Evolutionary conservation across 1,140 invertebrate species (phyloP).

Genomic region (Dinothrombium tinctorium): DNA sequence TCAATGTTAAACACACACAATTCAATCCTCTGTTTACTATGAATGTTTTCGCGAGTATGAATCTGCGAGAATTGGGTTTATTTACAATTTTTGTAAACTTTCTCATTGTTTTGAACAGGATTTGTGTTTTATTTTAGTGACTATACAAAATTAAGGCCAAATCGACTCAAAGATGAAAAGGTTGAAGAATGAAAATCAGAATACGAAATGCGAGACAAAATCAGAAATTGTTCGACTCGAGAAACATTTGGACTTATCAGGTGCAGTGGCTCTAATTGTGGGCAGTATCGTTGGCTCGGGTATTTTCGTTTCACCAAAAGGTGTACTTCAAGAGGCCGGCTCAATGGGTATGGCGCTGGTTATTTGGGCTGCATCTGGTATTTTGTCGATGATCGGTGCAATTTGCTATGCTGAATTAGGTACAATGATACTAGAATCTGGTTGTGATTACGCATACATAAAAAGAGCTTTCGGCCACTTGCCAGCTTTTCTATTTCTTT

Average conservation of each 20-base stretch:
- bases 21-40: no score
- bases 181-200: no score
- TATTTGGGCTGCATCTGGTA: slow-evolving; percentile 70
- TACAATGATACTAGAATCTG: slow-evolving; percentile 56
- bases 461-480: slow-evolving; percentile 66
- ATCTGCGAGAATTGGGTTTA: no score
- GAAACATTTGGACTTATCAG: slow-evolving; percentile 59
- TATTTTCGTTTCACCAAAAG: slow-evolving; percentile 90
- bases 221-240: slow-evolving; percentile 38
- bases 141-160: no score
- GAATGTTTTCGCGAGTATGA: no score
- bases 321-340: slow-evolving; percentile 57
- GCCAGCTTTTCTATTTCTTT: slow-evolving; percentile 78
- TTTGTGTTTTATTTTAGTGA: no score
- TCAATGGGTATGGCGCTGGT: slow-evolving; percentile 68
- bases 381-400: slow-evolving; percentile 67
- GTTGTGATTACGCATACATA: slow-evolving; percentile 94
- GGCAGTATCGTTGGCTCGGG: slow-evolving; percentile 73
- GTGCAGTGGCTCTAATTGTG: slow-evolving; percentile 73
- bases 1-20: no score
- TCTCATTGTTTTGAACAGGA: no score
- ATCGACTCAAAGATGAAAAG: no score
- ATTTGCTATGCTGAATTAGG: slow-evolving; percentile 92
- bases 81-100: no score
- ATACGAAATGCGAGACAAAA: no score